Evolutionary conservation across 37 sponge, comb jelly and placozoan species (phyloP), one percentile per base, ranked within the genome.

Genomic region (Haliclona indistincta): DNA sequence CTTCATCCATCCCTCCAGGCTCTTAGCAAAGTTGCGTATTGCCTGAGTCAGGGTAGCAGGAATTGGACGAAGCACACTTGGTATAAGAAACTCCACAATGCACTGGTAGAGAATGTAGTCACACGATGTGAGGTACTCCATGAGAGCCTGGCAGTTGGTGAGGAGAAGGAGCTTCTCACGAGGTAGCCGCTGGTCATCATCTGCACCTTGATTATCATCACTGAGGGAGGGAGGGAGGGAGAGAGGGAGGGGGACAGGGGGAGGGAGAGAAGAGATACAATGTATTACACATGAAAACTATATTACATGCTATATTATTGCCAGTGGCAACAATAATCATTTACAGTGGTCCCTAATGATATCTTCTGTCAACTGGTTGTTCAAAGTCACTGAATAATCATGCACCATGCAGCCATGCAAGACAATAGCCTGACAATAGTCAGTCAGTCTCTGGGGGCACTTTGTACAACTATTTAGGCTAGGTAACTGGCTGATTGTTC

Each of bases 11-110:
- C 71, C 69, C 63, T 98, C 99, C 43, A 98, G 73, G 68, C 87
- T 90, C 81, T 98, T 98, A 53, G 99, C 96, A 87, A 98, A 98
- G 77, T 95, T 95, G 35, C 99, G 75, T 29, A 98, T 88, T 45
- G 91, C 88, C 63, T 98, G 99, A 20, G 99, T 98, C 30, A 98
- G 82, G 17, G 94, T 84, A 52, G 91, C 90, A n/a, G 99, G 99
- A 6, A 98, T 98, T 23, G 93, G 99, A 11, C 80, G 63, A 32
- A 98, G 86, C 34, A 98, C 99, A 58, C 93, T 88, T 0, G 96
- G 91, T 55, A 98, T 80, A 54, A 98, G 89, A 29, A 86, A 82
- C 44, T 95, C 88, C 49, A 98, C 87, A 26, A 98, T 85, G 84
- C 84, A 81, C 68, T 98, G 99, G 73, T 98, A 98, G 51, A 98